A percentile compares a stretch with the other conserved stretches of the same genome.
phyloP scores from a whole-genome alignment of 2,888 invertebrate species.

The Gordius sp. region DNA sequence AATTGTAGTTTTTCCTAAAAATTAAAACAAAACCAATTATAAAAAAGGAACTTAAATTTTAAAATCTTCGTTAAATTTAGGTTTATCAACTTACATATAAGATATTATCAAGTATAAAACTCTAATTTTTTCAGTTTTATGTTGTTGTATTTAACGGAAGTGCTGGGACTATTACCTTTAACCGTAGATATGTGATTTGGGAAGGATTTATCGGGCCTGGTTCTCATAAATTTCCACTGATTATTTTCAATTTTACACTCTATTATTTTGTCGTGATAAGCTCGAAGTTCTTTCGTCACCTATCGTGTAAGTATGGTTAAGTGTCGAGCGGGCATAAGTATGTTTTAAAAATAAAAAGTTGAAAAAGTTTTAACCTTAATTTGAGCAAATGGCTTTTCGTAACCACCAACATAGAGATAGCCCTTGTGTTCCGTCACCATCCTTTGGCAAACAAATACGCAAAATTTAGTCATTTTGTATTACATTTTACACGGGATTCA shows the following conservation, averaged over 20 bases:
- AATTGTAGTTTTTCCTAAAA: no score
- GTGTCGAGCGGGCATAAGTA: background rate
- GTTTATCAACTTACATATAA: no score
- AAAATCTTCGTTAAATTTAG: no score
- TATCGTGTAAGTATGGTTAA: constrained; percentile 19
- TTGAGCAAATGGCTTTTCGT: constrained; percentile 39
- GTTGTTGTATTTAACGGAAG: no score
- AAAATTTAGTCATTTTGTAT: no score
- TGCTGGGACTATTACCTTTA: constrained; percentile 37
- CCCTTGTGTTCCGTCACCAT: constrained; percentile 28
- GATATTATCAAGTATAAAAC: no score
- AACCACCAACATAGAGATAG: constrained; percentile 24
- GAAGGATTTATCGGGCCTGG: constrained; percentile 76
- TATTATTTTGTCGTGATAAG: constrained; percentile 66
- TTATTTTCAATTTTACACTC: constrained; percentile 54
- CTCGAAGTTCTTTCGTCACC: constrained; percentile 44
- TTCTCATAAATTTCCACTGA: constrained; percentile 73
- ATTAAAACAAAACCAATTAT: no score
- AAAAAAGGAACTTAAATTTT: no score
- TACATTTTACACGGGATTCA: no score
- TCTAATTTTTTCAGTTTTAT: no score
- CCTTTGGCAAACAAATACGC: no score
- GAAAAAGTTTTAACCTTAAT: constrained; percentile 46
- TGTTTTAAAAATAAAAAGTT: background rate
- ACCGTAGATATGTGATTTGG: constrained; percentile 72